phyloP scores from a whole-genome alignment of 2,797 vertebrate species.

The Bovichtus variegatus region DNA sequence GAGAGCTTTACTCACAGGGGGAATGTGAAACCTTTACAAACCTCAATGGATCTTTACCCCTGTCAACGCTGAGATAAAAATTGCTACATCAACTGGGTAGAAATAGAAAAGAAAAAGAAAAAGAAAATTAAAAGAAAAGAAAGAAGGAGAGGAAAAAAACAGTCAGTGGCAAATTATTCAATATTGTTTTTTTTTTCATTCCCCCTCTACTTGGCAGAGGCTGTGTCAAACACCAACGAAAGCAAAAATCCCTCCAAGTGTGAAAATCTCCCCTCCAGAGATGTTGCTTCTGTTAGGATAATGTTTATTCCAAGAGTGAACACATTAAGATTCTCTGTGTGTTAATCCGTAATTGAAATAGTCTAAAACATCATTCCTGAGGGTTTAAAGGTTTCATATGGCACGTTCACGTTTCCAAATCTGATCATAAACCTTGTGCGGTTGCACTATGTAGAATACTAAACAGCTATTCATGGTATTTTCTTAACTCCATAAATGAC shows the following conservation, averaged over 20 bases:
- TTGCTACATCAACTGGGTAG: constrained; percentile 21
- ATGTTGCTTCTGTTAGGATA: constrained; percentile 33
- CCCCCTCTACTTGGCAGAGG: constrained; percentile 20
- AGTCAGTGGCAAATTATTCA: constrained; percentile 3
- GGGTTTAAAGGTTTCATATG: constrained; percentile 19
- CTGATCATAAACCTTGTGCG: neutral
- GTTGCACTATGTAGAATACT: neutral
- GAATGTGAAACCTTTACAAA: constrained; percentile 48
- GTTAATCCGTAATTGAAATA: constrained; percentile 34
- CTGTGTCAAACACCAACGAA: constrained; percentile 34
- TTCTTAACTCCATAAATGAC: constrained; percentile 3
- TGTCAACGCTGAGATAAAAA: constrained; percentile 26
- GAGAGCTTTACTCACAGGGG: constrained; percentile 55
- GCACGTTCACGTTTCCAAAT: neutral
- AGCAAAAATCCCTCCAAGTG: constrained; percentile 27
- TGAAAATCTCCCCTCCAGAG: constrained; percentile 32
- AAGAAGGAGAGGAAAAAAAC: neutral
- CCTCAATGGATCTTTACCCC: constrained; percentile 21
- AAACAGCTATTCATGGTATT: neutral
- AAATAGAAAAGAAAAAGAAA: constrained; percentile 9
- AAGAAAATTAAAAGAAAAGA: neutral
- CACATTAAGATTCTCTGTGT: constrained; percentile 34
- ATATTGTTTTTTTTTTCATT: constrained; percentile 4
- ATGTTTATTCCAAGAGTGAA: constrained; percentile 47
- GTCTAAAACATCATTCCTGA: constrained; percentile 15